A percentile compares a stretch with the other conserved stretches of the same genome.
phyloP scores from a whole-genome alignment of 1,140 invertebrate species.

The Aphelenchoides fujianensis region DNA sequence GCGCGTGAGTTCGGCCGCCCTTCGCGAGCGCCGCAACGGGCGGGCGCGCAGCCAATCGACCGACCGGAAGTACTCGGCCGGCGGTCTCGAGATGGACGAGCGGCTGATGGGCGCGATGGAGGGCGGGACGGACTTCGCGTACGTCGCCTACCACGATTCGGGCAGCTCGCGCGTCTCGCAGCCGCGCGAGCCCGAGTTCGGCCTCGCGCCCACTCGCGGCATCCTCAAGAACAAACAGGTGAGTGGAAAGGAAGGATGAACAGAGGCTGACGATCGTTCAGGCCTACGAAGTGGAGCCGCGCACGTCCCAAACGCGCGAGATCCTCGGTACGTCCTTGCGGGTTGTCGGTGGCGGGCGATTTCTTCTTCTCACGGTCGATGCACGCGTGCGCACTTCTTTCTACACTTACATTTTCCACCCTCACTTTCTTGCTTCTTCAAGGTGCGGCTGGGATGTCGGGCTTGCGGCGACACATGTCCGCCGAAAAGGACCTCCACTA shows the following conservation, averaged over 20 bases:
- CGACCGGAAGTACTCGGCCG: conserved; percentile 46
- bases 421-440: background rate
- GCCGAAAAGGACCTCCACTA: conserved; percentile 20
- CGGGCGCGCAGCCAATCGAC: conserved; percentile 56
- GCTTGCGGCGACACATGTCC: conserved; percentile 26
- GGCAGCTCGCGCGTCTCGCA: conserved; percentile 21
- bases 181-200: conserved; percentile 45
- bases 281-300: conserved; percentile 49
- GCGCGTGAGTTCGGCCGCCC: conserved; percentile 43
- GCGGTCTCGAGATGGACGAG: conserved; percentile 1
- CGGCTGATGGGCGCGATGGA: conserved; percentile 44
- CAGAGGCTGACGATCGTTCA: conserved; percentile 13
- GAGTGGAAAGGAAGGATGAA: background rate
- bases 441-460: conserved; percentile 6
- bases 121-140: conserved; percentile 50
- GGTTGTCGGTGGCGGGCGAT: background rate
- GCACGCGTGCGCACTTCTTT: background rate
- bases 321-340: conserved; percentile 20
- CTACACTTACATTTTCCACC: conserved; percentile 14
- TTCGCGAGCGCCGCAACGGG: conserved; percentile 46
- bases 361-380: too few species aligned
- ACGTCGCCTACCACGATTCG: conserved; percentile 56
- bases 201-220: conserved; percentile 44
- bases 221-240: conserved; percentile 62
- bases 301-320: conserved; percentile 18